Percentiles rank a stretch among this genome's conserved stretches.
Evolutionary conservation across 2,797 vertebrate genomes (phyloP).

Genomic region (Chloroceryle inda): DNA sequence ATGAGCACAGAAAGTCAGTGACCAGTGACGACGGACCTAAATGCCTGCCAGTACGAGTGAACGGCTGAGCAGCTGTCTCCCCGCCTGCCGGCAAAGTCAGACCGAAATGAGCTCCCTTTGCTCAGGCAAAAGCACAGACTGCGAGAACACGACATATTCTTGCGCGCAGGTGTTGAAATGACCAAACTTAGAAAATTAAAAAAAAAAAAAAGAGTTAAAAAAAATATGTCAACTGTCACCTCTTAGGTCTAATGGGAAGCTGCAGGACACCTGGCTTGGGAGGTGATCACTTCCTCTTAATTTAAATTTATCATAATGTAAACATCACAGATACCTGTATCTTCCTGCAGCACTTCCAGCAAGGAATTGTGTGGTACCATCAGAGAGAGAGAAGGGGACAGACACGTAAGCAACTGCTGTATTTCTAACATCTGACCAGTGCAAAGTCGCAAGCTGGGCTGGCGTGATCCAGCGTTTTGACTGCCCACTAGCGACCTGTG

Average conservation of each 20-base stretch:
- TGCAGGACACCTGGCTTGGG: conserved; percentile 54
- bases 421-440: conserved; percentile 22
- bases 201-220: neutral
- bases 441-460: conserved; percentile 34
- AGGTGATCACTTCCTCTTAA: conserved; percentile 44
- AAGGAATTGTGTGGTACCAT: conserved; percentile 39
- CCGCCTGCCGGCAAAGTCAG: conserved; percentile 70
- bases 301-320: conserved; percentile 30
- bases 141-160: conserved; percentile 64
- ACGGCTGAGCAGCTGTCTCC: conserved; percentile 74
- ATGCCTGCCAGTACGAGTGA: conserved; percentile 78
- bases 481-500: conserved; percentile 49
- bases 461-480: conserved; percentile 73
- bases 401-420: neutral
- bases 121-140: conserved; percentile 79
- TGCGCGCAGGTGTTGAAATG: conserved; percentile 61
- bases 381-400: neutral
- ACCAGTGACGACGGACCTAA: conserved; percentile 77
- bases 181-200: conserved; percentile 58
- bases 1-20: conserved; percentile 73
- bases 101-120: conserved; percentile 74
- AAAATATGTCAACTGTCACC: conserved; percentile 17
- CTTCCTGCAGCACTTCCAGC: conserved; percentile 68
- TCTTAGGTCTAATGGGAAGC: conserved; percentile 60
- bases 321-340: conserved; percentile 10